A percentile compares a stretch with the other conserved stretches of the same genome.
Conservation (phyloP, 2,797 vertebrate genomes). For the Sebastes hubbsi region DNA sequence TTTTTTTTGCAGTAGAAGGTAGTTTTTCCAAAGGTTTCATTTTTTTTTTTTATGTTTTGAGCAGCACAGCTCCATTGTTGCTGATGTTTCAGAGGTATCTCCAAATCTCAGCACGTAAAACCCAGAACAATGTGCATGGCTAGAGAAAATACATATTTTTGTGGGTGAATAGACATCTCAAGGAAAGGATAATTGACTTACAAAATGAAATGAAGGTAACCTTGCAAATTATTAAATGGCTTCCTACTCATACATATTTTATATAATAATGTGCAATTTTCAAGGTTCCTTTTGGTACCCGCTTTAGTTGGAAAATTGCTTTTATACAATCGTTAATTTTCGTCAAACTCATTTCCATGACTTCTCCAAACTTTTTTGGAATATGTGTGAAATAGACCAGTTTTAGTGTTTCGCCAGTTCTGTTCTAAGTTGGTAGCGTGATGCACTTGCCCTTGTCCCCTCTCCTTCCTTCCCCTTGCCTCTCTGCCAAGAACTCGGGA, state of each 20-base stretch:
- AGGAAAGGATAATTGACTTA: neutral
- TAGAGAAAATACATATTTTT: neutral
- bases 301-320: neutral
- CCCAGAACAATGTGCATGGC: neutral
- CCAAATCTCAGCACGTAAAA: neutral
- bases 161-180: neutral
- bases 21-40: neutral
- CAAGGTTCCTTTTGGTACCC: neutral
- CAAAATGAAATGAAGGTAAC: neutral
- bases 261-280: neutral
- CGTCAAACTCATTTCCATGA: neutral
- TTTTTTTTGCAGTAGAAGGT: neutral
- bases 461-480: conserved; percentile 3
- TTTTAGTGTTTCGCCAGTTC: neutral
- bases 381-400: neutral
- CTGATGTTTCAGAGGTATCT: neutral
- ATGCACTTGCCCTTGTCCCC: conserved; percentile 41
- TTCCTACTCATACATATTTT: neutral
- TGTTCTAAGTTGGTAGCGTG: conserved; percentile 2
- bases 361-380: neutral
- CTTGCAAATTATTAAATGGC: neutral
- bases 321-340: neutral
- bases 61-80: neutral
- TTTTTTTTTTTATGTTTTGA: neutral
- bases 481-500: conserved; percentile 48